A percentile compares a stretch with the other conserved stretches of the same genome.
Evolutionary conservation across 2,888 invertebrate species (phyloP).

Genomic region (Griposia aprilina): DNA sequence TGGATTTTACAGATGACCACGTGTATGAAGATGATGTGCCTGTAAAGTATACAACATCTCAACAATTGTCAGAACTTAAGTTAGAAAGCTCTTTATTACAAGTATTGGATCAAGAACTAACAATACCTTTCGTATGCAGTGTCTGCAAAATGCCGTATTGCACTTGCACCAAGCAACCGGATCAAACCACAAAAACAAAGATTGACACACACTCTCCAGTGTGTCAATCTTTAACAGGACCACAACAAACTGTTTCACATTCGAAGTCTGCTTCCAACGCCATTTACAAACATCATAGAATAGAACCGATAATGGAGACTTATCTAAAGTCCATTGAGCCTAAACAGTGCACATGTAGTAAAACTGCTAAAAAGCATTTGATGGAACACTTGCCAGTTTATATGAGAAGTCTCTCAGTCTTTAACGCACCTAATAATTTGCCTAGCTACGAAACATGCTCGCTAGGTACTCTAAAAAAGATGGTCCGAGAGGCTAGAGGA

Average conservation of each 20-base stretch:
- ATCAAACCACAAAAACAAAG: not conserved
- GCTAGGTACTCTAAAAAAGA: conserved; percentile 70
- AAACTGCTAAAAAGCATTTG: conserved; percentile 79
- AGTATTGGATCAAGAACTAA: conserved; percentile 80
- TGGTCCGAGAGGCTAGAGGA: conserved; percentile 75
- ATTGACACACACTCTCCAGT: not conserved
- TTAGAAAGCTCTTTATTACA: conserved; percentile 83
- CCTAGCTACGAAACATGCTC: conserved; percentile 80
- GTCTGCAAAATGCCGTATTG: conserved; percentile 75
- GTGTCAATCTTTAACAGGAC: not conserved
- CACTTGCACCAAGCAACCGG: conserved; percentile 9
- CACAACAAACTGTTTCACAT: not conserved
- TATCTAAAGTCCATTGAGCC: conserved; percentile 77
- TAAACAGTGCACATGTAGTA: conserved; percentile 76
- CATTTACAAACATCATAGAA: conserved; percentile 65
- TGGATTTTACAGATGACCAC: conserved; percentile 77
- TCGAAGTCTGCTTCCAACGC: not conserved
- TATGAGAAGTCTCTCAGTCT: conserved; percentile 79
- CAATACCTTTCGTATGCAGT: conserved; percentile 75
- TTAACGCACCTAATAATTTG: conserved; percentile 71
- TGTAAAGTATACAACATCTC: conserved; percentile 74
- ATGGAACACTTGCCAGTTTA: conserved; percentile 81
- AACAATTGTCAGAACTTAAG: conserved; percentile 77
- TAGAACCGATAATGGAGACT: conserved; percentile 82
- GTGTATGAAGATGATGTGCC: conserved; percentile 79